Base-by-base conservation (phyloP, 2,888 invertebrate genomes). In the Cerastis leucographa region DNA sequence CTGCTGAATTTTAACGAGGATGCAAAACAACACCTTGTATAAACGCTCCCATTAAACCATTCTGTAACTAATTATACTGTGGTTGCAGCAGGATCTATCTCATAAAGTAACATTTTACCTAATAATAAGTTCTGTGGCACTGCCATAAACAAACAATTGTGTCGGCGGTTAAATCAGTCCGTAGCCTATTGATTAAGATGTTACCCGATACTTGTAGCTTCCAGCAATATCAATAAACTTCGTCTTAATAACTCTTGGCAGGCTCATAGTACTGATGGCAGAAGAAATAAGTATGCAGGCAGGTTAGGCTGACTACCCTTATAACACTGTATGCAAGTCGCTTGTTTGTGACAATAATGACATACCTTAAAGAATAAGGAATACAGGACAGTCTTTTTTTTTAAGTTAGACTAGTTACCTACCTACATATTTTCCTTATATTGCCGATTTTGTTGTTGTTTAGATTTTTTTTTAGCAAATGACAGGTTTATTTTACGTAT, bases 161-260 rank as follows among this genome's bases (percentile, higher is more conserved):
- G 14, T 49, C 14, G 19, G n/a, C 25, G 25, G 67, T 19, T 75
- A 61, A 76, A 66, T 54, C 59, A 40, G 51, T 51, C 44, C n/a
- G 19, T 62, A 40, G 64, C 35, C 29, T 65, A 64, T 83, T 73
- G 59, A 74, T 81, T 51, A 64, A 83, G 46, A 74, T 68, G 59
- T 81, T 79, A 65, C 59, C 68, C 67, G 35, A 83, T 83, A 74
- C 71, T 81, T 77, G 71, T 56, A 56, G 71, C 74, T 85, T 44
- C 51, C 14, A 69, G 82, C 72, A 78, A 76, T 76, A 71, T 69
- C 81, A 74, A 84, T 84, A 84, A 80, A 84, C 59, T 71, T 67
- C 19, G 70, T n/a, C 62, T 78, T 79, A 68, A 83, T 71, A 68
- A 66, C 71, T 78, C 42, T 49, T 54, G 44, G 44, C 61, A 40